Conservation (phyloP, 2,113 vertebrate species). For the Uropsilus gracilis region DNA sequence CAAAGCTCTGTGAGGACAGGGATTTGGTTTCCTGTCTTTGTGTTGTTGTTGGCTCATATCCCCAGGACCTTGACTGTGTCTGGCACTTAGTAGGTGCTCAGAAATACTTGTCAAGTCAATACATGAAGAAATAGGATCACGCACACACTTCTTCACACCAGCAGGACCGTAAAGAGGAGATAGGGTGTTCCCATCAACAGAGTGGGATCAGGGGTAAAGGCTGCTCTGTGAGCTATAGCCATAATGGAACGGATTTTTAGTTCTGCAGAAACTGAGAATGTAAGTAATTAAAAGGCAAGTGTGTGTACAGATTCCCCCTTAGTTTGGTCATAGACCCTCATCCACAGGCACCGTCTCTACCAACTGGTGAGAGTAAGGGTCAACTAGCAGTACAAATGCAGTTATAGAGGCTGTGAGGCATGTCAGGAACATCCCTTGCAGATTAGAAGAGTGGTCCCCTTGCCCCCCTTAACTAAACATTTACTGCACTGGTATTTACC, state of each 20-base stretch:
- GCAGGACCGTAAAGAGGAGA: background rate
- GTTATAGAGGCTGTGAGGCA: background rate
- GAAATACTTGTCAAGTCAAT: background rate
- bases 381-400: background rate
- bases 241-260: background rate
- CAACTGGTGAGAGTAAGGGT: background rate
- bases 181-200: no score
- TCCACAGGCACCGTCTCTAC: background rate
- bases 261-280: slow-evolving; percentile 39
- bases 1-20: background rate
- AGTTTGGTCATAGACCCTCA: background rate
- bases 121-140: slow-evolving; percentile 12
- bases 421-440: background rate
- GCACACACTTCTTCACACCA: background rate
- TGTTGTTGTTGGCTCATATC: background rate
- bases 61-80: background rate
- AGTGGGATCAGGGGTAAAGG: background rate
- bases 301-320: background rate
- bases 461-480: background rate
- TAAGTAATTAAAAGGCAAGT: background rate
- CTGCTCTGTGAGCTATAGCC: background rate
- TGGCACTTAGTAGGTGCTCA: background rate
- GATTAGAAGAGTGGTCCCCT: background rate
- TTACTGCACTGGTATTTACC: slow-evolving; percentile 5
- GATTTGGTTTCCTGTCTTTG: background rate